A percentile compares a stretch with the other conserved stretches of the same genome.
Evolutionary conservation across 2,888 invertebrate genomes (phyloP).

Genomic region (Megalurothrips usitatus): DNA sequence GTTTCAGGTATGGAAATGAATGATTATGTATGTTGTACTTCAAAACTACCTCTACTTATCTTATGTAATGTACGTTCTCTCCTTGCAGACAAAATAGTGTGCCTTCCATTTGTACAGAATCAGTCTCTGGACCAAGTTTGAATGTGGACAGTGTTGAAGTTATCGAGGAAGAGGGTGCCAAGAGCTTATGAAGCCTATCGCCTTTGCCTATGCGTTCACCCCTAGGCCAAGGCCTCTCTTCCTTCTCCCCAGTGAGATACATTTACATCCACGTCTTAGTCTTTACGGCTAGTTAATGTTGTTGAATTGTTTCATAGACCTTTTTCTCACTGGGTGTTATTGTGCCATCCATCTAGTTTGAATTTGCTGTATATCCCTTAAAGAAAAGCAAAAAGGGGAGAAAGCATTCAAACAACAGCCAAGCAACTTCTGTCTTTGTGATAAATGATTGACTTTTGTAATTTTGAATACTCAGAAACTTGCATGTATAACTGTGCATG

Average conservation of each 20-base stretch:
- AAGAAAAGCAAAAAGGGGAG: neutral
- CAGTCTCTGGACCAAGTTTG: neutral
- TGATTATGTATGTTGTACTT: neutral
- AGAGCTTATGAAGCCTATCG: no score
- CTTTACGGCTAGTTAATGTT: neutral
- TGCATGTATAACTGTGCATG: neutral
- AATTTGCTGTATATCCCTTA: neutral
- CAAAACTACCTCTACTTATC: neutral
- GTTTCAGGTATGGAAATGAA: neutral
- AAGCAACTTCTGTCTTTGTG: neutral
- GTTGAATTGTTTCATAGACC: neutral
- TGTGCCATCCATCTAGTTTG: conserved; percentile 24
- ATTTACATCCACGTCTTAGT: neutral
- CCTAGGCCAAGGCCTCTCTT: neutral
- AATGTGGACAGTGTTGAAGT: neutral
- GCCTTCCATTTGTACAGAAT: conserved; percentile 22
- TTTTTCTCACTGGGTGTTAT: conserved; percentile 6
- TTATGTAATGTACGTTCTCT: neutral
- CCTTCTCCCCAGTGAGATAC: conserved; percentile 4
- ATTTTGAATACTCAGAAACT: neutral
- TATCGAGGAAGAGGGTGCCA: neutral
- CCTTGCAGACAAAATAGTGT: neutral
- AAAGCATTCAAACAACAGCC: neutral
- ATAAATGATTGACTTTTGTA: neutral
- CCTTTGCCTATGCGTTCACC: no score